Percentiles rank a stretch among this genome's conserved stretches.
These are phyloP conservation scores for Listronotus oregonensis DNA, from an alignment of 1,140 invertebrate genomes.

Conservation along the genomic window DNA sequence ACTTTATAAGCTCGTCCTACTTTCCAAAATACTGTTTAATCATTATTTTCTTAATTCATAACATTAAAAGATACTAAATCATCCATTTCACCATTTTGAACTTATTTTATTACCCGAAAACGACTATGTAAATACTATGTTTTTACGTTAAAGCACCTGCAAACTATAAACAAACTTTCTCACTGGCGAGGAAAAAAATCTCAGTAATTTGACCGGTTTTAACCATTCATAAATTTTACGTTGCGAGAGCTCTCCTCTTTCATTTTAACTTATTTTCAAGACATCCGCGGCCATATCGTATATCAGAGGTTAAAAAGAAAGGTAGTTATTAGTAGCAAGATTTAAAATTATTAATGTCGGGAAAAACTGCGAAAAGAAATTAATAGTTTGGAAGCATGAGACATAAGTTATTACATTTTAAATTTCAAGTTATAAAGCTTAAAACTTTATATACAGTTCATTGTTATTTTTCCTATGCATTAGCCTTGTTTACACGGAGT, in stretches of 20 bases:
- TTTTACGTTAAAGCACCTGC: conserved; percentile 26
- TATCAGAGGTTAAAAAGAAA: conserved; percentile 22
- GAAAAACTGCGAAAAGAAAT: conserved; percentile 4
- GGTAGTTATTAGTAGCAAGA: conserved; percentile 26
- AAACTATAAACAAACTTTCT: conserved; percentile 35
- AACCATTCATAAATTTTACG: conserved; percentile 31
- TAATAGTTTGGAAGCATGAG: conserved; percentile 25
- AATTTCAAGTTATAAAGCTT: too few relatives aligned
- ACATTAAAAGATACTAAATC: conserved; percentile 11
- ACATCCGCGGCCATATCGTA: conserved; percentile 20
- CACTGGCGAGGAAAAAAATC: conserved; percentile 21
- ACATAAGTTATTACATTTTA: not conserved
- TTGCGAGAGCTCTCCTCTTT: conserved; percentile 25
- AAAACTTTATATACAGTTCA: too few relatives aligned
- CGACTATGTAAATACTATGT: conserved; percentile 15
- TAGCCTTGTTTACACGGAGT: too few relatives aligned
- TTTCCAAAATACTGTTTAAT: too few relatives aligned
- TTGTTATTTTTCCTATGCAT: too few relatives aligned
- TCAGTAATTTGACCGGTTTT: conserved; percentile 30
- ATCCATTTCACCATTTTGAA: conserved; percentile 4
- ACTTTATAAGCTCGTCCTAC: too few relatives aligned
- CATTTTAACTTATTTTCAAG: conserved; percentile 22
- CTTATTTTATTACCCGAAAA: conserved; percentile 17
- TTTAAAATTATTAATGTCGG: conserved; percentile 28
- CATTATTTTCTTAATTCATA: conserved; percentile 5